Percentiles rank a stretch among this genome's conserved stretches.
Evolutionary conservation across 2,888 invertebrate genomes (phyloP).

Genomic region (Agrotis clavis): DNA sequence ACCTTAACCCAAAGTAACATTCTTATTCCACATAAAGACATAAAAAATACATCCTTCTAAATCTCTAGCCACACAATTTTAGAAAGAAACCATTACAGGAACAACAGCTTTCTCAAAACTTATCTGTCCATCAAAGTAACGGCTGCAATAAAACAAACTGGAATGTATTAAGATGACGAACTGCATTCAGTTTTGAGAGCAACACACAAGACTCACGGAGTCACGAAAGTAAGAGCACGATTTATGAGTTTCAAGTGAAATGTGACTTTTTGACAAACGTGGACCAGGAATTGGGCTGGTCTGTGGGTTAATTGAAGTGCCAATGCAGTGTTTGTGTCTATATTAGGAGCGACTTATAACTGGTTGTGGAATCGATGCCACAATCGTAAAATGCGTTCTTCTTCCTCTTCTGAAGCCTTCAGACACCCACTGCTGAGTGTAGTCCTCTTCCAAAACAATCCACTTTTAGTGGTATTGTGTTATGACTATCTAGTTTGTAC

Average conservation of each 20-base stretch:
- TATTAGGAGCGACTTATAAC: background rate
- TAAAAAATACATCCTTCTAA: constrained; percentile 4
- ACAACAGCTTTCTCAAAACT: constrained; percentile 64
- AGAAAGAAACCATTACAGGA: constrained; percentile 57
- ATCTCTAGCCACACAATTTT: constrained; percentile 20
- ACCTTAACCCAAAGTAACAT: background rate
- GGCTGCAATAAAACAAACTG: constrained; percentile 74
- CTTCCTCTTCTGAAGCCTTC: too few relatives aligned
- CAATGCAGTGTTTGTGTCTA: constrained; percentile 1
- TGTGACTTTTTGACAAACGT: constrained; percentile 55
- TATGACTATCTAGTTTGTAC: too few relatives aligned
- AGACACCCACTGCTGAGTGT: too few relatives aligned
- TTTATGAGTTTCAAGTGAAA: constrained; percentile 48
- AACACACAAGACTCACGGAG: constrained; percentile 66
- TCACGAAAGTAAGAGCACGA: constrained; percentile 76
- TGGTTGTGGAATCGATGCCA: too few relatives aligned
- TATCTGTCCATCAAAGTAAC: constrained; percentile 72
- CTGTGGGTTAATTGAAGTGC: constrained; percentile 23
- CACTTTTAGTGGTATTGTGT: too few relatives aligned
- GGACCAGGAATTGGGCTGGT: constrained; percentile 28
- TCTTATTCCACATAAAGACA: background rate
- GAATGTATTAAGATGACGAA: constrained; percentile 75
- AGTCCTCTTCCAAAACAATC: too few relatives aligned
- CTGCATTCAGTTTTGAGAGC: constrained; percentile 68
- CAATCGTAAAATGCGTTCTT: too few relatives aligned